Evolutionary conservation across 23 tunicate genomes (phyloP).

Genomic region (Oikopleura vanhoeffeni): DNA sequence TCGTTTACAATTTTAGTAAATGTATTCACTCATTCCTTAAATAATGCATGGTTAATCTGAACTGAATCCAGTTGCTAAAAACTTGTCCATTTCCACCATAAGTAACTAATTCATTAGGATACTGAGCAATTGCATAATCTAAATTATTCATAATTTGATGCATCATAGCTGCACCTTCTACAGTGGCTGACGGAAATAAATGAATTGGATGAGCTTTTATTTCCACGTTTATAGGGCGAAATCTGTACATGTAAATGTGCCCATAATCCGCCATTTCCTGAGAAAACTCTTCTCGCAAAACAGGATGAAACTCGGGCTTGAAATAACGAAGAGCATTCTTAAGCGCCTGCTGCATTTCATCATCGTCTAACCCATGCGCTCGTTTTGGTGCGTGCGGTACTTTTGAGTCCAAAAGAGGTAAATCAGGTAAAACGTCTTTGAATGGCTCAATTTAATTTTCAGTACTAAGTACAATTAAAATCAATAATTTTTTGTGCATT

Average conservation of each 20-base stretch:
- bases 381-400: slow-evolving; percentile 4
- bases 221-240: neutral
- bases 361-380: neutral
- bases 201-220: slow-evolving; percentile 56
- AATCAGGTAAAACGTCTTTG: too few species aligned
- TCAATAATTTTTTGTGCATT: too few species aligned
- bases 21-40: too few species aligned
- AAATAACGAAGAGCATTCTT: slow-evolving; percentile 85
- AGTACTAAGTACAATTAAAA: too few species aligned
- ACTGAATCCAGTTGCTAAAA: slow-evolving; percentile 95
- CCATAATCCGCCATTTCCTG: slow-evolving; percentile 51
- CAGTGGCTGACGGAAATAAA: slow-evolving; percentile 35
- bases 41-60: slow-evolving; percentile 7
- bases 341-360: slow-evolving; percentile 35
- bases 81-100: slow-evolving; percentile 98
- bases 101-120: slow-evolving; percentile 39
- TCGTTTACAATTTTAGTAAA: too few species aligned
- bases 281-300: slow-evolving; percentile 38
- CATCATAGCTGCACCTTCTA: slow-evolving; percentile 17
- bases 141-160: slow-evolving; percentile 9
- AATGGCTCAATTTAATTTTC: too few species aligned
- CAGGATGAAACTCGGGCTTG: slow-evolving; percentile 27
- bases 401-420: too few species aligned
- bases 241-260: slow-evolving; percentile 93
- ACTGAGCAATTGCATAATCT: slow-evolving; percentile 27